These are phyloP conservation scores for Gastrophryne carolinensis DNA, from an alignment of 2,797 vertebrate genomes.

Conservation along the genomic window DNA sequence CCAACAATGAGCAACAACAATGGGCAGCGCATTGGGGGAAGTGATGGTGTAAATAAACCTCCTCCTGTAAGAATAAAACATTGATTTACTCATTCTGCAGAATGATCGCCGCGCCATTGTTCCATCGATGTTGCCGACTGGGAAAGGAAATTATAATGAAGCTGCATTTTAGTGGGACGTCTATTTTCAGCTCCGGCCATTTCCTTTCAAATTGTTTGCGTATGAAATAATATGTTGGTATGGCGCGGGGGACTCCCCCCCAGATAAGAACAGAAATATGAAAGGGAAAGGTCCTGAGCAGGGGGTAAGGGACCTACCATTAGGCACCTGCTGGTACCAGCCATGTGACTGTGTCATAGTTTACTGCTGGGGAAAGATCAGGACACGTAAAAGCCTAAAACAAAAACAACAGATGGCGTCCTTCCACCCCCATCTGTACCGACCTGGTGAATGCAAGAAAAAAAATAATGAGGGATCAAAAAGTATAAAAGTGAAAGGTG, in stretches of 20 bases:
- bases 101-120: slow-evolving; percentile 3
- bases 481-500: too few species aligned
- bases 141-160: slow-evolving; percentile 14
- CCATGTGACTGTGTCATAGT: too few species aligned
- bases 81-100: not conserved
- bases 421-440: too few species aligned
- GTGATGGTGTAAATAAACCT: slow-evolving; percentile 17
- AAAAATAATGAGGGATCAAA: too few species aligned
- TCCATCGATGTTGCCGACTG: slow-evolving; percentile 9
- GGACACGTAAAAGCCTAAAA: too few species aligned
- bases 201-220: slow-evolving; percentile 13
- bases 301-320: too few species aligned
- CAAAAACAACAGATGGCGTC: too few species aligned
- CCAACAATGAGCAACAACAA: not conserved
- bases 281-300: not conserved
- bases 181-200: slow-evolving; percentile 9
- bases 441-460: too few species aligned
- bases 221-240: not conserved
- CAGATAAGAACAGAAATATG: too few species aligned
- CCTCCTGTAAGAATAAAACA: not conserved
- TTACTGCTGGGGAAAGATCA: too few species aligned
- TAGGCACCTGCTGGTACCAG: too few species aligned
- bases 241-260: too few species aligned
- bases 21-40: not conserved
- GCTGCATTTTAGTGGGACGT: not conserved